Evolutionary conservation across 2,113 vertebrate genomes (phyloP).

Genomic region (Corythaeola cristata): DNA sequence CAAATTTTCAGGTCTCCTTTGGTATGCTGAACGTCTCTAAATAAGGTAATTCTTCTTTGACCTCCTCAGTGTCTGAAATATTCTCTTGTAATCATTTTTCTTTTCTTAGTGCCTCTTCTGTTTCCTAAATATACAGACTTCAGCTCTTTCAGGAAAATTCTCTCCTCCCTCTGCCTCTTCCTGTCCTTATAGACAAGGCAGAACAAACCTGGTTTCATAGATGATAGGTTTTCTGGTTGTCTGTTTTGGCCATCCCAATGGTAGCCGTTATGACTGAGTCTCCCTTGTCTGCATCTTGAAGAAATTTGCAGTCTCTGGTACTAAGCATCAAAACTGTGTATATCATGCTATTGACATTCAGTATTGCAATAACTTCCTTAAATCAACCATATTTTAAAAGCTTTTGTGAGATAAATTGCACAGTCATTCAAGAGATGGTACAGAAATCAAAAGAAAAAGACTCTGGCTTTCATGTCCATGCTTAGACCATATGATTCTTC

Average conservation of each 20-base stretch:
- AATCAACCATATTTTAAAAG: not conserved
- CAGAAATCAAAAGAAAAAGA: not conserved
- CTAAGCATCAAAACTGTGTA: not conserved
- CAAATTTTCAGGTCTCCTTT: not conserved
- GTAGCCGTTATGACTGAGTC: not conserved
- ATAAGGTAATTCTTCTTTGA: not conserved
- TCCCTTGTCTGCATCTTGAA: not conserved
- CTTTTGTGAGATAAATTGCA: not conserved
- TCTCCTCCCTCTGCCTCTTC: not conserved
- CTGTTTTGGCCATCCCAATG: not conserved
- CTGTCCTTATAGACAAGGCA: not conserved
- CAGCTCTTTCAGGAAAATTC: not conserved
- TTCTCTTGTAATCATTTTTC: fast-evolving
- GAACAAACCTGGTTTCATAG: not conserved
- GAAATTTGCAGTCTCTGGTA: not conserved
- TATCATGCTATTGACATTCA: not conserved
- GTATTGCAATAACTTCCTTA: not conserved
- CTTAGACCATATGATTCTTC: not conserved
- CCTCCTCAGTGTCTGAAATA: not conserved
- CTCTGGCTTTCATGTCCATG: not conserved
- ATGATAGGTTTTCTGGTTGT: not conserved
- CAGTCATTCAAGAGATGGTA: not conserved
- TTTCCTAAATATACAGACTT: not conserved
- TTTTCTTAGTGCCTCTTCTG: not conserved
- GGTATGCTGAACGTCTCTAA: not conserved